Evolutionary conservation across 2,113 vertebrate genomes (phyloP).

Genomic region (Astur gentilis): DNA sequence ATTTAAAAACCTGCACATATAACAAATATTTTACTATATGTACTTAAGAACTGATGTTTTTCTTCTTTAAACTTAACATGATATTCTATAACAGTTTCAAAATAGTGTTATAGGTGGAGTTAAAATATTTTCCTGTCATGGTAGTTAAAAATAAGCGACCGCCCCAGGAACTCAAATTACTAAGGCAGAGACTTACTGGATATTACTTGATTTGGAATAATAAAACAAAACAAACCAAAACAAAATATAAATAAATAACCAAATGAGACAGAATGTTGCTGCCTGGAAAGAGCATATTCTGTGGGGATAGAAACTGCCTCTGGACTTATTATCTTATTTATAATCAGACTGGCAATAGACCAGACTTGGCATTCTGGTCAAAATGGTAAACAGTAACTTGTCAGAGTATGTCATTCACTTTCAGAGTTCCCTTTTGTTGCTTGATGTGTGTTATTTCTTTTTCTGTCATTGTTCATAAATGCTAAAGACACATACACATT

Average conservation of each 20-base stretch:
- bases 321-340: not conserved
- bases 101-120: not conserved
- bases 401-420: not conserved
- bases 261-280: not conserved
- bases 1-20: not conserved
- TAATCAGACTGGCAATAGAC: not conserved
- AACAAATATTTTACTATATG: not conserved
- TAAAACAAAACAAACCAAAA: not conserved
- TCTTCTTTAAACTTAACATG: not conserved
- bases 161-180: not conserved
- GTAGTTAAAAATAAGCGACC: not conserved
- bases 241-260: not conserved
- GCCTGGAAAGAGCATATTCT: not conserved
- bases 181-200: not conserved
- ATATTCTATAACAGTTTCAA: not conserved
- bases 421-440: not conserved
- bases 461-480: not conserved
- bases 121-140: not conserved
- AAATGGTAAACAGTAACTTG: not conserved
- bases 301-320: not conserved
- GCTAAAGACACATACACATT: not conserved
- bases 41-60: not conserved
- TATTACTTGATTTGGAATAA: not conserved
- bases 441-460: not conserved
- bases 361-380: not conserved